Evolutionary conservation across 2,113 vertebrate genomes (phyloP), one percentile per base, ranked within the genome.

Genomic region (Mustela lutreola): DNA sequence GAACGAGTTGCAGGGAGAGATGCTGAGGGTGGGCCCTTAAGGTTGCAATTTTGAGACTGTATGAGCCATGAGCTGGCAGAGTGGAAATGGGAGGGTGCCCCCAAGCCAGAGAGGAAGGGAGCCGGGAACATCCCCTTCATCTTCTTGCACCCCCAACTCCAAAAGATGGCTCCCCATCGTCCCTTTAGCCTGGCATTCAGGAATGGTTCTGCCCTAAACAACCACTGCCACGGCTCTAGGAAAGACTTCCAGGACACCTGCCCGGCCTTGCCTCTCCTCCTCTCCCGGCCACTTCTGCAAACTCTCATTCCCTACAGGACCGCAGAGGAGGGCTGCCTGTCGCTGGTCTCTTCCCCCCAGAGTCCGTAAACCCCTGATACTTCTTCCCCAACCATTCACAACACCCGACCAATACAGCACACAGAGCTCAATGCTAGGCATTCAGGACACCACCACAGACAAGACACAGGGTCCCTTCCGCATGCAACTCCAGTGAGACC

Each of bases 381-480:
- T 31, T 31, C 36, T 26, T 65, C 33, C 19, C 39, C 4, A 1
- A 19, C 28, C 58, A 21, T 16, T 73, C 24, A 1, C 1, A 3
- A 24, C 0, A 15, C 42, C 36, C 36, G 6, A 31, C n/a, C 45
- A n/a, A 31, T 26, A 7, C 11, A 42, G 16, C 48, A 50, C 8
- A 4, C 0, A 50, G 56, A 76, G 15, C 42, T 33, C 50, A 24
- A 1, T 4, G n/a, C 24, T 15, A 26, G 39, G 18, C 36, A 28
- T 31, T 18, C 4, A 24, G 28, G 24, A 2, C 5, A 21, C 19
- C 58, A 2, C 56, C 7, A 0, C 2, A 26, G 63, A 45, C 36
- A 48, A 31, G 67, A 79, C 3, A 31, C 0, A 0, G 1, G 15
- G 63, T 14, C 28, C 11, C 42, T 26, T 42, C 19, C 7, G 7